Conservation (phyloP, 2,797 vertebrate species). For the Thalassophryne amazonica region DNA sequence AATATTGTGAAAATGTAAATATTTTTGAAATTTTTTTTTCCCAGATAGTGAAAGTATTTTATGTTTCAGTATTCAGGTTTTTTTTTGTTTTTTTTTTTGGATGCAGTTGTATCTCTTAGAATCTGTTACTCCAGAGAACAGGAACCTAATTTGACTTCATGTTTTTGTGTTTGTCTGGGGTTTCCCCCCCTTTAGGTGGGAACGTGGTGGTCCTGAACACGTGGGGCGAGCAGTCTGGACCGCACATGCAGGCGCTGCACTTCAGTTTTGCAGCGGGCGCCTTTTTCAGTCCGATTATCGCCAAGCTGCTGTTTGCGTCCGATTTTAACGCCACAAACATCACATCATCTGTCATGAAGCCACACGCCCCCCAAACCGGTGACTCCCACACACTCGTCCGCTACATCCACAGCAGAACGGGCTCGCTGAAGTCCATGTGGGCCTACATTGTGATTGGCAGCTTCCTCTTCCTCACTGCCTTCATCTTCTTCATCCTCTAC, state of each 20-base stretch:
- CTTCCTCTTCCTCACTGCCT: slow-evolving; percentile 78
- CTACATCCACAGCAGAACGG: slow-evolving; percentile 13
- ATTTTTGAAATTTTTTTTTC: too few relatives aligned
- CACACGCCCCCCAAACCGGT: not conserved
- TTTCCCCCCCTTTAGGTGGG: slow-evolving; percentile 83
- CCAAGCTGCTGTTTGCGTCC: slow-evolving; percentile 80
- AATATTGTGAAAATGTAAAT: too few relatives aligned
- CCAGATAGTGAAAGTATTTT: too few relatives aligned
- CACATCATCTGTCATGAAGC: not conserved
- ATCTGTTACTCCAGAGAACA: too few relatives aligned
- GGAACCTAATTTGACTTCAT: too few relatives aligned
- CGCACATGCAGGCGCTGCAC: slow-evolving; percentile 94
- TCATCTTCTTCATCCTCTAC: slow-evolving; percentile 81
- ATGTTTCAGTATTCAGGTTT: too few relatives aligned
- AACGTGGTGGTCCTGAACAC: slow-evolving; percentile 87
- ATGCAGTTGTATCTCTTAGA: too few relatives aligned
- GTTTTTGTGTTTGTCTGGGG: too few relatives aligned
- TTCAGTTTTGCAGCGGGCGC: slow-evolving; percentile 93
- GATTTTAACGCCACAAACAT: not conserved
- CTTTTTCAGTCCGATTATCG: slow-evolving; percentile 86
- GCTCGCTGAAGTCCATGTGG: slow-evolving; percentile 77
- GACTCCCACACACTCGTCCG: rapidly evolving
- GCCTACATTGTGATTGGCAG: slow-evolving; percentile 84
- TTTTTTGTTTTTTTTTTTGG: too few relatives aligned
- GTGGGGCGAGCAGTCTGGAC: slow-evolving; percentile 84